These are phyloP conservation scores for Drosophila truncata DNA, from an alignment of 1,140 invertebrate species.

Conservation along the genomic window DNA sequence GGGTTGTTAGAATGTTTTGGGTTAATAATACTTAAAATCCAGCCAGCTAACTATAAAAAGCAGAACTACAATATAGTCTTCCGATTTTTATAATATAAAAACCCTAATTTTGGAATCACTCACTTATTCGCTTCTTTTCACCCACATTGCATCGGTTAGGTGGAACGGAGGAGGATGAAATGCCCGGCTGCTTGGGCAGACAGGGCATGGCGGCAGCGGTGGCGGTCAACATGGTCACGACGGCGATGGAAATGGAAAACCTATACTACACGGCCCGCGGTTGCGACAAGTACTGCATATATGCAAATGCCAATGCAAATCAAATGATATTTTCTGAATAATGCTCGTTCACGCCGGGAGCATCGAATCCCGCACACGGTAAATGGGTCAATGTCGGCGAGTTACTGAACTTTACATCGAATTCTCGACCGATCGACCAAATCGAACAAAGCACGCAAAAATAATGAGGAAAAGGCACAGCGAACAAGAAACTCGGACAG, in stretches of 20 bases:
- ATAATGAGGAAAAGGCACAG: slow-evolving; percentile 38
- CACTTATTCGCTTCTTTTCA: slow-evolving; percentile 28
- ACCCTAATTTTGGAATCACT: background rate
- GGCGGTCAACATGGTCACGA: slow-evolving; percentile 46
- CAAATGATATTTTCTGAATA: slow-evolving; percentile 23
- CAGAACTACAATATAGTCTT: background rate
- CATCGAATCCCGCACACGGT: slow-evolving; percentile 16
- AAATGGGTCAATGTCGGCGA: slow-evolving; percentile 71
- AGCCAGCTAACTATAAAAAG: background rate
- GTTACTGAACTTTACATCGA: slow-evolving; percentile 59
- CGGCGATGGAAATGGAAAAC: slow-evolving; percentile 3
- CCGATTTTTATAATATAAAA: background rate
- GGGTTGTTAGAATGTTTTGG: background rate
- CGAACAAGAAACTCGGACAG: slow-evolving; percentile 18
- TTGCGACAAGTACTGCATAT: slow-evolving; percentile 12
- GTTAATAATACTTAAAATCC: background rate
- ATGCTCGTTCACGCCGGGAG: slow-evolving; percentile 11
- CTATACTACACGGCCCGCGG: background rate
- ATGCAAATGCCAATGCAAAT: slow-evolving; percentile 47
- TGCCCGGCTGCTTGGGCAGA: slow-evolving; percentile 11
- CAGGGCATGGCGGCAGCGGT: slow-evolving; percentile 50
- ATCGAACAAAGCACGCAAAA: slow-evolving; percentile 16
- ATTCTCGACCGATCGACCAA: slow-evolving; percentile 14
- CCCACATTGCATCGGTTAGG: slow-evolving; percentile 19
- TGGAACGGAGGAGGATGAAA: background rate